Base-by-base conservation (phyloP, 1,140 invertebrate species). In the Cyrtorhinus lividipennis region DNA sequence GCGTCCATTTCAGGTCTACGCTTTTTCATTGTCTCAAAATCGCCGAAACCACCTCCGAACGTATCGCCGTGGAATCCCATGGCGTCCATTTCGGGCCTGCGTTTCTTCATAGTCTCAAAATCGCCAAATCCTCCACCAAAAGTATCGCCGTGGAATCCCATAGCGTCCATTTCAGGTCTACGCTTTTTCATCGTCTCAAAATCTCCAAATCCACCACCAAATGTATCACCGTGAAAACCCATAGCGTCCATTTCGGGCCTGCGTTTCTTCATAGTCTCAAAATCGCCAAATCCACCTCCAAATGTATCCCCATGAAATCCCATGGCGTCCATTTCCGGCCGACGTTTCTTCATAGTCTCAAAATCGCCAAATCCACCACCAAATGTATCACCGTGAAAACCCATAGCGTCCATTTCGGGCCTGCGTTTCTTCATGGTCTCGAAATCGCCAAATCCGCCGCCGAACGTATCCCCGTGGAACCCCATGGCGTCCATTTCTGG, bases 301-400 rank as follows among this genome's bases (percentile, higher is more conserved):
- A 68, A 70, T 0, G 63, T 66, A 44, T 66, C 67, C 10, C 66
- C 66, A 61, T 77, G 72, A 65, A 67, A 76, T 71, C 66, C 66
- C 38, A 58, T 77, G 70, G 65, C 30, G n/a, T n/a, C n/a, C n/a
- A n/a, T n/a, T n/a, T n/a, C n/a, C n/a, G n/a, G n/a, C n/a, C n/a
- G n/a, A n/a, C 69, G 61, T 63, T 73, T 70, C 15, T 71, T 74
- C 67, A 68, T 68, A 0, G 67, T 65, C 2, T 71, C 68, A 59
- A 72, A 72, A 46, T 72, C 69, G 8, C 71, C 72, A 64, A 72
- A 72, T 1, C 75, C 74, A 59, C 71, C 68, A 62, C 70, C 66
- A 61, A 68, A 70, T 0, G 63, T 66, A 44, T 66, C 67, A 10
- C 66, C 66, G 59, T 77, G 72, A 65, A 67, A 76, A 71, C 66